A percentile compares a stretch with the other conserved stretches of the same genome.
phyloP scores from a whole-genome alignment of 2,113 vertebrate species.

The Spea bombifrons region DNA sequence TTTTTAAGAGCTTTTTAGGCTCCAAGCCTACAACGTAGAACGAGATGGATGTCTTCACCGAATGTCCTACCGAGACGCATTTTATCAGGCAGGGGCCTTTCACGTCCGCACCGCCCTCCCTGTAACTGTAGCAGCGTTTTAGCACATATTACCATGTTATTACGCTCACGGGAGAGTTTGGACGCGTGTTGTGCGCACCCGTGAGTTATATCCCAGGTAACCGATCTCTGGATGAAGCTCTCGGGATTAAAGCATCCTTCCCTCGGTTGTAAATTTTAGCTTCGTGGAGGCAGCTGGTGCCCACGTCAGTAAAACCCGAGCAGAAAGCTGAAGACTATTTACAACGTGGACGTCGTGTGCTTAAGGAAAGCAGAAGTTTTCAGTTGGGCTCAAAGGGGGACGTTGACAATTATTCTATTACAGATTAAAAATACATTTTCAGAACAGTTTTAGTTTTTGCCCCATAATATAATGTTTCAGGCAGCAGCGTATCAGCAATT shows the following conservation, averaged over 20 bases:
- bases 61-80: too few species aligned
- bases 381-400: too few species aligned
- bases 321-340: neutral
- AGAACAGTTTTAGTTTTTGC: too few species aligned
- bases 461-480: too few species aligned
- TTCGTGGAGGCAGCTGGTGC: neutral
- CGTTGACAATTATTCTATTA: too few species aligned
- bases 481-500: too few species aligned
- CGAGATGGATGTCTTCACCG: too few species aligned
- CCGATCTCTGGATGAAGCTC: constrained; percentile 2
- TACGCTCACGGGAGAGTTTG: neutral
- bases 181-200: neutral
- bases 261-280: neutral
- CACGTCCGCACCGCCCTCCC: neutral
- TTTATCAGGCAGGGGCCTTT: neutral
- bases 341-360: neutral
- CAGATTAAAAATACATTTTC: too few species aligned
- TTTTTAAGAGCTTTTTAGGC: too few species aligned
- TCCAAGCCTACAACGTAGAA: too few species aligned
- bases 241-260: neutral
- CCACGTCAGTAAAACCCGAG: neutral
- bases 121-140: constrained; percentile 17
- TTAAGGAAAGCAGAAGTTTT: too few species aligned
- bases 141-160: constrained; percentile 17
- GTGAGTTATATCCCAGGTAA: constrained; percentile 16